Base-by-base conservation (phyloP, 2,888 invertebrate species). In the Cosmia trapezina region DNA sequence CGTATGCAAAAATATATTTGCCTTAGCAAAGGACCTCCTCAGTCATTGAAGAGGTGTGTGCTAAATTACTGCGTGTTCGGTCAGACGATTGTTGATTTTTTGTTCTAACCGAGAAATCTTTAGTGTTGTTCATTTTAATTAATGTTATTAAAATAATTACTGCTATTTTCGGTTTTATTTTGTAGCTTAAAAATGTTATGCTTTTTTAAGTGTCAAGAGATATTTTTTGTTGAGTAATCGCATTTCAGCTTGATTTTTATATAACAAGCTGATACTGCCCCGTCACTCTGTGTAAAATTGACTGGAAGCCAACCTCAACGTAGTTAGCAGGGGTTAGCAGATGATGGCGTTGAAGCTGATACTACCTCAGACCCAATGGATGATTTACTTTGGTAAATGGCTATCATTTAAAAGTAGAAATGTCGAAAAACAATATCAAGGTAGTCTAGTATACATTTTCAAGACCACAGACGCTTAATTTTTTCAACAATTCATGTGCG, bases 1-100 rank as follows among this genome's bases (percentile, higher is more conserved):
- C 85, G 86, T 83, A 87, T 87, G 88, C 86, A 88, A 87, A 86
- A 84, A 76, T 81, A 83, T 81, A 82, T 85, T 87, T 84, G 80
- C 76, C 73, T 82, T 71, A 33, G 53, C 64, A 74, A 84, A 87
- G 86, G 87, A 86, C 83, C 54, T 75, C 12, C 33, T 54, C 45
- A 41, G 33, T 60, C 68, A 22, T 54, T 73, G 51, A 66, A 69
- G 53, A 71, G 63, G 73, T 65, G 62, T 70, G 62, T 73, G 63
- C 64, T 57, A 68, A 70, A 71, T 64, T 70, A 70, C 14, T 60
- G 57, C 7, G 51, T 73, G 19, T 49, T 59, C 41, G 47, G 28
- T 45, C 43, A 33, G n/a, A n/a, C 56, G 45, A 8, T 53, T n/a
- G 53, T 56, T 57, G n/a, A 19, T 41, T 68, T 67, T 64, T 67